phyloP scores from a whole-genome alignment of 2,888 invertebrate species.

The Suillia variegata region DNA sequence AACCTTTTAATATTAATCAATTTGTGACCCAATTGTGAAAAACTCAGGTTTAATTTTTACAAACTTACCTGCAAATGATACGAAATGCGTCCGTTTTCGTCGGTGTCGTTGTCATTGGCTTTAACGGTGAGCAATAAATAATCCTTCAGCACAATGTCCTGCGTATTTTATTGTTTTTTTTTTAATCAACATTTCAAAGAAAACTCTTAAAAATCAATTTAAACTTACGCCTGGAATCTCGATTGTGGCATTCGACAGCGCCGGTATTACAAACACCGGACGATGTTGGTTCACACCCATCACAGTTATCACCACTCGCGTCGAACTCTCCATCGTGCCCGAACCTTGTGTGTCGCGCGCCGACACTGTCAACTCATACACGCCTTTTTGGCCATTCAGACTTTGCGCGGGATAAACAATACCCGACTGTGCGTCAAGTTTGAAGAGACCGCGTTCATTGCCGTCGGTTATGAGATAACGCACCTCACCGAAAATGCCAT shows the following conservation, averaged over 20 bases:
- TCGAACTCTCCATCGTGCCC: conserved; percentile 70
- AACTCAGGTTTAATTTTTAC: too few species aligned
- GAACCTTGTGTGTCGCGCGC: conserved; percentile 77
- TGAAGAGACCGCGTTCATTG: conserved; percentile 73
- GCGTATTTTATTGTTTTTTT: conserved; percentile 30
- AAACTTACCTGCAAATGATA: conserved; percentile 78
- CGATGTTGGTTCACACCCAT: conserved; percentile 81
- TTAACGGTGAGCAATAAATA: conserved; percentile 80
- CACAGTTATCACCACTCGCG: conserved; percentile 77
- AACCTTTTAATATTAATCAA: too few species aligned
- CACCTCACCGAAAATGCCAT: conserved; percentile 77
- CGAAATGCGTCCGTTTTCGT: conserved; percentile 82
- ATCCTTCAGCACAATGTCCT: conserved; percentile 77
- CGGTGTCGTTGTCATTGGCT: conserved; percentile 81
- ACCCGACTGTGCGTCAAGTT: conserved; percentile 76
- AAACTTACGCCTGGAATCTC: conserved; percentile 78
- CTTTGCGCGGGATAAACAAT: conserved; percentile 80
- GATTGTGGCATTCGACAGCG: conserved; percentile 75
- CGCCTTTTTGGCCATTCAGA: conserved; percentile 68
- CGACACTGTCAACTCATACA: conserved; percentile 70
- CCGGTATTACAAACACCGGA: conserved; percentile 81
- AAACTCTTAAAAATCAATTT: not conserved
- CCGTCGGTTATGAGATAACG: conserved; percentile 74
- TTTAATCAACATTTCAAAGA: conserved; percentile 1
- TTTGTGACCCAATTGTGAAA: not conserved